Percentiles rank a stretch among this genome's conserved stretches.
Conservation (phyloP, 1,140 invertebrate genomes). For the Panulirus ornatus region DNA sequence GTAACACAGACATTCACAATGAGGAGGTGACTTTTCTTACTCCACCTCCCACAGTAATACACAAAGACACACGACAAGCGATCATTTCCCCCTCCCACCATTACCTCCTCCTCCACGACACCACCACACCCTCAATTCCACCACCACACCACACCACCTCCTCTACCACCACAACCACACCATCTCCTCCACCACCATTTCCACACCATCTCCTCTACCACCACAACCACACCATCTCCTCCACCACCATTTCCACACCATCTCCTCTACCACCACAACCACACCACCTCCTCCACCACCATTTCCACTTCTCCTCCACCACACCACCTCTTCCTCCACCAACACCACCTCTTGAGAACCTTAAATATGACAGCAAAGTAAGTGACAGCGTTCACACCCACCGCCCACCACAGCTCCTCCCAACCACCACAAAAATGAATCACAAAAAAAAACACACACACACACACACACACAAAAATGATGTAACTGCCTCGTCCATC, state of each 20-base stretch:
- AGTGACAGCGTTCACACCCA: too few species aligned
- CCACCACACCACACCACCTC: neutral
- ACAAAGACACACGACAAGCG: neutral
- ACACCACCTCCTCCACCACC: neutral
- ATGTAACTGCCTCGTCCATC: too few species aligned
- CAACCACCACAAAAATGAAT: too few species aligned
- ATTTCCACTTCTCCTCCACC: neutral
- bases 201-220: neutral
- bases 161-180: neutral
- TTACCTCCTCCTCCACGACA: neutral
- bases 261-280: neutral
- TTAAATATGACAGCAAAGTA: too few species aligned
- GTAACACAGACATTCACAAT: too few species aligned
- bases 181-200: neutral
- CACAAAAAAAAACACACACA: too few species aligned
- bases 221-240: neutral
- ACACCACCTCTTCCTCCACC: neutral
- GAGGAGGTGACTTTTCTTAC: too few species aligned
- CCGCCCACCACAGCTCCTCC: too few species aligned
- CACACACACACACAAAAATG: too few species aligned
- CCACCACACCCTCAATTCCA: neutral
- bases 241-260: neutral
- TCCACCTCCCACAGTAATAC: too few species aligned
- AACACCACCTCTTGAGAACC: too few species aligned
- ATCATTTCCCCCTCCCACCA: neutral